Percentiles rank a stretch among this genome's conserved stretches.
Evolutionary conservation across 2,888 invertebrate genomes (phyloP).

Genomic region (Ectemnius continuus): DNA sequence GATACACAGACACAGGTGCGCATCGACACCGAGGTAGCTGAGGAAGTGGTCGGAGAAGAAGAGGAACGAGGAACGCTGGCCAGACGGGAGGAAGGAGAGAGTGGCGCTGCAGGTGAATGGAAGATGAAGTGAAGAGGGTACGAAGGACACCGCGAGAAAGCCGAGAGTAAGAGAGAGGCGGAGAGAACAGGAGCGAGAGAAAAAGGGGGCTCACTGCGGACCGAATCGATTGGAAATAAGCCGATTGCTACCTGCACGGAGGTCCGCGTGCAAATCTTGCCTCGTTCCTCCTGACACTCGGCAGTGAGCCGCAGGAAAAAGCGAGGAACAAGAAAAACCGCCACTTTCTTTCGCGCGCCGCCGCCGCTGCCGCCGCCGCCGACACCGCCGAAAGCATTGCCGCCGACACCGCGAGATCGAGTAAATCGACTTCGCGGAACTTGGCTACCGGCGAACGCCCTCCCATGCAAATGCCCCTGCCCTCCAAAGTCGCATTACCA

Average conservation of each 20-base stretch:
- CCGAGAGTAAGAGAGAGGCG: slow-evolving; percentile 8
- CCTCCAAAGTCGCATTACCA: slow-evolving; percentile 9
- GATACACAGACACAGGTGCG: too few species aligned
- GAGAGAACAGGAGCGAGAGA: slow-evolving; percentile 37
- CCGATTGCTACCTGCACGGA: slow-evolving; percentile 65
- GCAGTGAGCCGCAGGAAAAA: slow-evolving; percentile 39
- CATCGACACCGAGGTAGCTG: too few species aligned
- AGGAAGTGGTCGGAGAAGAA: too few species aligned
- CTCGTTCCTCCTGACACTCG: slow-evolving; percentile 56
- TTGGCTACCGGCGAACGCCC: slow-evolving; percentile 8
- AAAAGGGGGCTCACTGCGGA: slow-evolving; percentile 51
- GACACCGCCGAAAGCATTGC: not conserved
- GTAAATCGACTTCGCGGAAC: slow-evolving; percentile 41
- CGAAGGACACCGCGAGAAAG: not conserved
- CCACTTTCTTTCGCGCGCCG: slow-evolving; percentile 46
- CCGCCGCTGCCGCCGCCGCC: slow-evolving; percentile 25
- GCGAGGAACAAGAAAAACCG: slow-evolving; percentile 42
- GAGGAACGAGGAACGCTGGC: not conserved
- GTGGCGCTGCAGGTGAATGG: slow-evolving; percentile 13
- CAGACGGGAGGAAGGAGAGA: not conserved
- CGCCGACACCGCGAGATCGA: slow-evolving; percentile 36
- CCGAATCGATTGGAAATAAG: slow-evolving; percentile 67
- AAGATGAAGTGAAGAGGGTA: slow-evolving; percentile 13
- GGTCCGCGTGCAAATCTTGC: slow-evolving; percentile 64
- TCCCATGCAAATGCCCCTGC: slow-evolving; percentile 12